A percentile compares a stretch with the other conserved stretches of the same genome.
phyloP scores from a whole-genome alignment of 2,888 invertebrate genomes.

The Eilema depressum region DNA sequence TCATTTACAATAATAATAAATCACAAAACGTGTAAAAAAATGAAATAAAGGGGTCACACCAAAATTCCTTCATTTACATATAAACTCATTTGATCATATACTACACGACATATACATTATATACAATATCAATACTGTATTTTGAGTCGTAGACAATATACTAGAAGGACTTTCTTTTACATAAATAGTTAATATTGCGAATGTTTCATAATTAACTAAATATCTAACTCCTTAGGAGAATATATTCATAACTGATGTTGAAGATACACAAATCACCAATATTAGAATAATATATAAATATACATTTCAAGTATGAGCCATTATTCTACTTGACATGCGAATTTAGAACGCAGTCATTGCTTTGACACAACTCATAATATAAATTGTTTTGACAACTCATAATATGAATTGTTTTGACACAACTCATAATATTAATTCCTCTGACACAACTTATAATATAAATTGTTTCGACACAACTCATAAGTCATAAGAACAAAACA shows the following conservation, averaged over 20 bases:
- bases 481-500: background rate
- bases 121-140: conserved; percentile 56
- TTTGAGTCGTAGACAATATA: conserved; percentile 36
- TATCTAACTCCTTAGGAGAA: background rate
- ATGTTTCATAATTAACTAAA: background rate
- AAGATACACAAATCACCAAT: too few species aligned
- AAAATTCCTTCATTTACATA: conserved; percentile 59
- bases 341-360: too few species aligned
- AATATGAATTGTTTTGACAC: too few species aligned
- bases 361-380: too few species aligned
- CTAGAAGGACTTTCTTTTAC: background rate
- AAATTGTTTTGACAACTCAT: too few species aligned
- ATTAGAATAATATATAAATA: too few species aligned
- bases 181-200: background rate
- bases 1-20: conserved; percentile 68
- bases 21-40: conserved; percentile 58
- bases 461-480: background rate
- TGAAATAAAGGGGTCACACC: conserved; percentile 63
- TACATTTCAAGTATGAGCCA: too few species aligned
- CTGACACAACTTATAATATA: background rate
- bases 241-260: too few species aligned
- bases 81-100: conserved; percentile 54
- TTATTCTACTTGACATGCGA: too few species aligned
- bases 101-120: conserved; percentile 54
- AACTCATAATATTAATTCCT: too few species aligned